These are phyloP conservation scores for Poeciliopsis paucimaculata DNA, from an alignment of 2,797 vertebrate genomes.

Conservation along the genomic window DNA sequence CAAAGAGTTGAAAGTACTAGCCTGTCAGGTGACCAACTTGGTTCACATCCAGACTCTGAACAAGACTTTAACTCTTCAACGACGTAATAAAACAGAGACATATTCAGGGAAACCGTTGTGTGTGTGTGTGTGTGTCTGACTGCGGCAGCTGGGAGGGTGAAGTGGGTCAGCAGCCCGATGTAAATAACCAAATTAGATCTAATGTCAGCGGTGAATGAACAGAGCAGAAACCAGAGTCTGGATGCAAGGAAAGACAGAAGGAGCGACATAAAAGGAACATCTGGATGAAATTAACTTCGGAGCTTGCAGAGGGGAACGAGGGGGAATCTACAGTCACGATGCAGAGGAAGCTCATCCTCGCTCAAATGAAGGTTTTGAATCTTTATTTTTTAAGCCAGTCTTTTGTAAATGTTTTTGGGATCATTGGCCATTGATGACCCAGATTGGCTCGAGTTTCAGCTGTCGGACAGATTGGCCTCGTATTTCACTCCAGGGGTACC, in stretches of 20 bases:
- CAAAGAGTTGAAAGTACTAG: neutral
- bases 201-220: slow-evolving; percentile 54
- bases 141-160: slow-evolving; percentile 33
- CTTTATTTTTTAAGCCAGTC: neutral
- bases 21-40: neutral
- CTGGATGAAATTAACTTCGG: neutral
- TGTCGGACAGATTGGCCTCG: neutral
- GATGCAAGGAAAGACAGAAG: neutral
- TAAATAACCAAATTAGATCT: slow-evolving; percentile 71
- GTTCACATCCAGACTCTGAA: slow-evolving; percentile 21
- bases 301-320: neutral
- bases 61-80: slow-evolving; percentile 6
- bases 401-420: neutral
- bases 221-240: slow-evolving; percentile 44
- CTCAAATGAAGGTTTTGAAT: neutral
- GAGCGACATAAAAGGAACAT: neutral
- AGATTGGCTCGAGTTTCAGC: neutral
- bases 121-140: neutral
- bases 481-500: neutral
- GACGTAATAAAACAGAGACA: slow-evolving; percentile 46
- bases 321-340: neutral
- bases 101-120: slow-evolving; percentile 22
- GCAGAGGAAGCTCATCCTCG: neutral
- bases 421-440: neutral
- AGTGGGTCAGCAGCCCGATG: slow-evolving; percentile 48